Conservation (phyloP, 2,888 invertebrate species). For the Sinopyrophorus schimmeli region DNA sequence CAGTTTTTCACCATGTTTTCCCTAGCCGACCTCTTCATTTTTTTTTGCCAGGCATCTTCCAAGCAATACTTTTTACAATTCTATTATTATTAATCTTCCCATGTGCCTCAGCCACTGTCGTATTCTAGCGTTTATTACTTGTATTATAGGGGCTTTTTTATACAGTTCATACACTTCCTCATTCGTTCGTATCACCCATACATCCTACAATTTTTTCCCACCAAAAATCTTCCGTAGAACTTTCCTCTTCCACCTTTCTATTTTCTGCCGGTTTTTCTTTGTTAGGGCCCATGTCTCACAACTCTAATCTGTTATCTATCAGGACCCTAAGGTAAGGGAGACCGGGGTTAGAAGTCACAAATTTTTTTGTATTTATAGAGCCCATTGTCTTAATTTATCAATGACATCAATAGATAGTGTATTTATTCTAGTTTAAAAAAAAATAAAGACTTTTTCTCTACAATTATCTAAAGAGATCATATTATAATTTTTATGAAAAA, state of each 20-base stretch:
- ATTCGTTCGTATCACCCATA: conserved; percentile 1
- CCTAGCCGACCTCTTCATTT: background rate
- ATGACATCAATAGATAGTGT: too few relatives aligned
- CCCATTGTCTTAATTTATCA: too few relatives aligned
- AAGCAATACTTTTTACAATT: too few relatives aligned
- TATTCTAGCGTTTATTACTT: conserved; percentile 1
- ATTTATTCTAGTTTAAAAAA: too few relatives aligned
- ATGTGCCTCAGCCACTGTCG: background rate
- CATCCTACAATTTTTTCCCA: background rate
- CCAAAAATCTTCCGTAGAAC: background rate
- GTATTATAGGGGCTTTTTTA: background rate
- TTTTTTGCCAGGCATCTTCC: background rate
- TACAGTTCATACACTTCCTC: background rate
- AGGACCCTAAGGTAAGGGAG: too few relatives aligned
- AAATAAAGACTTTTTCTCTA: too few relatives aligned
- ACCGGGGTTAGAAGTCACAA: too few relatives aligned
- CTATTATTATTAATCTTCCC: background rate
- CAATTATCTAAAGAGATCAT: too few relatives aligned
- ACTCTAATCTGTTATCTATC: too few relatives aligned
- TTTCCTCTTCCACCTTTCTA: background rate
- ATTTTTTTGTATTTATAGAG: too few relatives aligned
- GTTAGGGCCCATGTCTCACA: background rate
- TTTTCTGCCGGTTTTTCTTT: background rate
- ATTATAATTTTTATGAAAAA: too few relatives aligned
- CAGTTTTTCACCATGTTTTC: background rate